Percentiles rank a stretch among this genome's conserved stretches.
Evolutionary conservation across 1,140 invertebrate species (phyloP).

Genomic region (Harpegnathos saltator): DNA sequence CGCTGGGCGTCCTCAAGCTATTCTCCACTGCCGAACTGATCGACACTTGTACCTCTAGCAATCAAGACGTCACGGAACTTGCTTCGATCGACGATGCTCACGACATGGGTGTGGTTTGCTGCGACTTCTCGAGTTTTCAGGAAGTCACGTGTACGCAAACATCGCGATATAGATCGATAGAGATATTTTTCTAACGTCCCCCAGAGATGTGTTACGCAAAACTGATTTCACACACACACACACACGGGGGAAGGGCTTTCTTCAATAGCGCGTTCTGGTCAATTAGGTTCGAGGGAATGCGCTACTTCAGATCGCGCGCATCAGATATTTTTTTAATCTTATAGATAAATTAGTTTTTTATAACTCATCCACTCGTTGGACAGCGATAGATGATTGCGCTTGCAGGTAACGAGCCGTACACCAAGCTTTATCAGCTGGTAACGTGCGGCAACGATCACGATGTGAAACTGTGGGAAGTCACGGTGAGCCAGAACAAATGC

Average conservation of each 20-base stretch:
- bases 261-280: no score
- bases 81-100: constrained; percentile 89
- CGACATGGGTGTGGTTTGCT: constrained; percentile 90
- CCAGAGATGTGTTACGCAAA: neutral
- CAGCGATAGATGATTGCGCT: constrained; percentile 24
- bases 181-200: neutral
- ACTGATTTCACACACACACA: no score
- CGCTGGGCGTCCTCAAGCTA: constrained; percentile 88
- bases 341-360: no score
- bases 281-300: no score
- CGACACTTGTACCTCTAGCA: constrained; percentile 83
- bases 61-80: constrained; percentile 78
- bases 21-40: constrained; percentile 87
- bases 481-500: constrained; percentile 75
- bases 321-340: no score
- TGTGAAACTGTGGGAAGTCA: constrained; percentile 91
- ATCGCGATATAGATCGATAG: neutral
- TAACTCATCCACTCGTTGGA: no score
- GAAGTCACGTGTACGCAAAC: constrained; percentile 76
- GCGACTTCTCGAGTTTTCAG: constrained; percentile 87
- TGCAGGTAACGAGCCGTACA: constrained; percentile 83
- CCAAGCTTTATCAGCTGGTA: constrained; percentile 87
- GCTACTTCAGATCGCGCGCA: no score
- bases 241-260: no score
- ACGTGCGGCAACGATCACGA: constrained; percentile 91